Evolutionary conservation across 2,797 vertebrate genomes (phyloP).

Genomic region (Enteromius treurensis): DNA sequence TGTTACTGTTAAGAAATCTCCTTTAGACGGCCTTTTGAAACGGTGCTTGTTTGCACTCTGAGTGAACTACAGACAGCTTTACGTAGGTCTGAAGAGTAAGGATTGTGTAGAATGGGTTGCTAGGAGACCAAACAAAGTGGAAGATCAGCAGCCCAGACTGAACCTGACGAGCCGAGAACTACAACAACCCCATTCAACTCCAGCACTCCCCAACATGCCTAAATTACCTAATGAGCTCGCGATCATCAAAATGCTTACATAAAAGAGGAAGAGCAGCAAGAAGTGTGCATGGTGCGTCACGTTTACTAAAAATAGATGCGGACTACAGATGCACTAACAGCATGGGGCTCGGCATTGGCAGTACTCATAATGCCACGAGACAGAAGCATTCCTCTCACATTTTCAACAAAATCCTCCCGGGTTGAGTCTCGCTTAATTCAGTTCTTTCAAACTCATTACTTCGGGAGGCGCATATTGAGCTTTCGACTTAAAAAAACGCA

Average conservation of each 20-base stretch:
- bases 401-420: neutral
- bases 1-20: neutral
- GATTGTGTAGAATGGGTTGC: slow-evolving; percentile 45
- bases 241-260: neutral
- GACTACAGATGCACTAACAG: slow-evolving; percentile 45
- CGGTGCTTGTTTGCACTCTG: neutral
- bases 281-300: neutral
- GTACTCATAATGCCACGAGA: neutral
- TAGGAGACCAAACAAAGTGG: slow-evolving; percentile 47
- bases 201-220: neutral
- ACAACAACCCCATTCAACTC: neutral
- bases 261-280: neutral
- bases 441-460: neutral
- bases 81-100: neutral
- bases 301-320: slow-evolving; percentile 29
- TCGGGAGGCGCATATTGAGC: neutral
- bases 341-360: slow-evolving; percentile 30
- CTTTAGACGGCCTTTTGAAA: neutral
- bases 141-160: slow-evolving; percentile 21
- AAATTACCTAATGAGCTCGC: neutral
- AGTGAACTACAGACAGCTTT: neutral
- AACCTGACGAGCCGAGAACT: neutral
- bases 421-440: neutral
- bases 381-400: neutral
- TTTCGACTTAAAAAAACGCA: neutral